Percentiles rank a stretch among this genome's conserved stretches.
These are phyloP conservation scores for Macropis europaea DNA, from an alignment of 2,888 invertebrate species.

Conservation along the genomic window DNA sequence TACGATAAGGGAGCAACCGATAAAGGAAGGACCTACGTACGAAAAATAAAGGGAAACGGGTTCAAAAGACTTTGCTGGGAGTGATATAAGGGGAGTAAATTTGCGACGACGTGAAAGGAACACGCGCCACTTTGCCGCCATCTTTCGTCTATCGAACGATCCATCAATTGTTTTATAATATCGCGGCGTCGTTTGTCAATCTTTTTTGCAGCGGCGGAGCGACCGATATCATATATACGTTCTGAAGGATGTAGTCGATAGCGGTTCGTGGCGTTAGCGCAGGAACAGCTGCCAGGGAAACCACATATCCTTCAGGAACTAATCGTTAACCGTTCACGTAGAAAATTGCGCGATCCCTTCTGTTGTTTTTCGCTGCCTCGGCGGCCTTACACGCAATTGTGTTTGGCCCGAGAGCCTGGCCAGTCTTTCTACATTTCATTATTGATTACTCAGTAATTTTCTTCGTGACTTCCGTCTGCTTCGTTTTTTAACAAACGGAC, in stretches of 20 bases:
- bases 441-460: background rate
- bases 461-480: background rate
- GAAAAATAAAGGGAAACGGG: constrained; percentile 27
- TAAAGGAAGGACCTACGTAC: constrained; percentile 2
- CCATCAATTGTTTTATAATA: constrained; percentile 75
- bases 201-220: constrained; percentile 48
- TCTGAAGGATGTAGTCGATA: constrained; percentile 6
- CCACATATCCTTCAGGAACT: constrained; percentile 25
- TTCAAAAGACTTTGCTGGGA: background rate
- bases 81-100: constrained; percentile 9
- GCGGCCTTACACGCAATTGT: constrained; percentile 3
- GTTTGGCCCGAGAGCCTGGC: constrained; percentile 1
- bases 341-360: constrained; percentile 39
- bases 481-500: background rate
- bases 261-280: background rate
- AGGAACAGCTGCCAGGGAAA: constrained; percentile 39
- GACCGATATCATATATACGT: constrained; percentile 21
- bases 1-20: constrained; percentile 31
- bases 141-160: constrained; percentile 56
- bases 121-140: constrained; percentile 11
- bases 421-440: background rate
- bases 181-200: constrained; percentile 66
- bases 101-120: constrained; percentile 19
- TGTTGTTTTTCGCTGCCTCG: constrained; percentile 21
- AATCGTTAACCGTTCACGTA: constrained; percentile 51